Conservation (phyloP, 2,113 vertebrate genomes). For the Rhinoptilus africanus region DNA sequence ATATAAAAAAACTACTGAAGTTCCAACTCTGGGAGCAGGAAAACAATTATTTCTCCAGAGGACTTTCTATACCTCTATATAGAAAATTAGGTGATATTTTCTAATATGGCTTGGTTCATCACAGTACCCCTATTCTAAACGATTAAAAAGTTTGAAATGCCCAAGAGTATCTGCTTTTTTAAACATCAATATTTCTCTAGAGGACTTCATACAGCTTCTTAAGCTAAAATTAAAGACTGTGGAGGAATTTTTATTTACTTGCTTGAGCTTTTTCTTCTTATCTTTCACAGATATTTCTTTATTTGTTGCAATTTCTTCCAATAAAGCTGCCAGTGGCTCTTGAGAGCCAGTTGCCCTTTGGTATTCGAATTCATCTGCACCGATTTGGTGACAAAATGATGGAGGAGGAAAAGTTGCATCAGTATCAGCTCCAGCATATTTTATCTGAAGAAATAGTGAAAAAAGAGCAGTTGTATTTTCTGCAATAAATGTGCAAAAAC, state of each 20-base stretch:
- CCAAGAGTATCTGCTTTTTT: neutral
- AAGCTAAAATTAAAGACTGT: neutral
- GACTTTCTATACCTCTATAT: neutral
- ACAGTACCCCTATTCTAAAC: neutral
- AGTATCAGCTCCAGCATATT: slow-evolving; percentile 80
- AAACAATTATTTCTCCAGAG: neutral
- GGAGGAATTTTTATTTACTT: slow-evolving; percentile 69
- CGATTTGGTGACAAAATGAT: slow-evolving; percentile 76
- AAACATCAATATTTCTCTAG: neutral
- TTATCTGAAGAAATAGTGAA: slow-evolving; percentile 72
- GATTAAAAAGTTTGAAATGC: neutral
- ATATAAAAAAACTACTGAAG: neutral
- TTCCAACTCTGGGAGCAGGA: neutral
- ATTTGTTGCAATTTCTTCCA: slow-evolving; percentile 82
- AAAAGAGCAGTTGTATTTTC: neutral
- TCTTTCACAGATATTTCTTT: slow-evolving; percentile 79
- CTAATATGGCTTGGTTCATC: neutral
- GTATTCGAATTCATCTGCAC: slow-evolving; percentile 79
- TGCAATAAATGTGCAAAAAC: neutral
- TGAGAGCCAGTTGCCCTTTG: slow-evolving; percentile 71
- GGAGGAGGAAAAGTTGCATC: slow-evolving; percentile 69
- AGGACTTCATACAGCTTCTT: neutral
- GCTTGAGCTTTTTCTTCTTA: slow-evolving; percentile 85
- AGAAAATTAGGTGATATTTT: neutral
- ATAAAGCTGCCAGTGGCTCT: slow-evolving; percentile 74